Evolutionary conservation across 1,140 invertebrate genomes (phyloP).

Genomic region (Metopolophium dirhodum): DNA sequence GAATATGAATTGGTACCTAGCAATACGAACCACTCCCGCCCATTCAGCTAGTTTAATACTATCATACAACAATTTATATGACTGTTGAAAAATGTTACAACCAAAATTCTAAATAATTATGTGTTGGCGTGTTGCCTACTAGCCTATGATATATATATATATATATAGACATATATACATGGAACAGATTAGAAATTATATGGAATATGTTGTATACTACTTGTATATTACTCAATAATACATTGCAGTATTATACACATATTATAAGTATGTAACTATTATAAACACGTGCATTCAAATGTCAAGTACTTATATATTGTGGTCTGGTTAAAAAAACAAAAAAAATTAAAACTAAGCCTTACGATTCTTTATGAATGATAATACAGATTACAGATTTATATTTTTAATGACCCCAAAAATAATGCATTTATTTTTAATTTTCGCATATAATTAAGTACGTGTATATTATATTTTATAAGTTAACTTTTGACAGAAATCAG

Average conservation of each 20-base stretch:
- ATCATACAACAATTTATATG: neutral
- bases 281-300: neutral
- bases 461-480: too few relatives aligned
- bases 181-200: conserved; percentile 1
- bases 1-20: neutral
- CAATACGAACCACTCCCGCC: neutral
- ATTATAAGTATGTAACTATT: neutral
- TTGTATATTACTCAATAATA: neutral
- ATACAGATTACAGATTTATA: neutral
- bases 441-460: too few relatives aligned
- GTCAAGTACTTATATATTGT: neutral
- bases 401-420: neutral
- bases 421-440: neutral
- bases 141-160: too few relatives aligned
- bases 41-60: neutral
- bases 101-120: neutral
- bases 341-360: neutral
- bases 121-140: neutral
- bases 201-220: neutral
- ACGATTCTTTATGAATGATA: neutral
- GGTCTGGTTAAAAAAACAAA: neutral
- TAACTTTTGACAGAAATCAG: neutral
- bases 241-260: neutral
- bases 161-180: neutral
- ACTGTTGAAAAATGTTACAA: neutral